These are phyloP conservation scores for Stegophylla sp. DNA, from an alignment of 2,888 invertebrate genomes.

Conservation along the genomic window DNA sequence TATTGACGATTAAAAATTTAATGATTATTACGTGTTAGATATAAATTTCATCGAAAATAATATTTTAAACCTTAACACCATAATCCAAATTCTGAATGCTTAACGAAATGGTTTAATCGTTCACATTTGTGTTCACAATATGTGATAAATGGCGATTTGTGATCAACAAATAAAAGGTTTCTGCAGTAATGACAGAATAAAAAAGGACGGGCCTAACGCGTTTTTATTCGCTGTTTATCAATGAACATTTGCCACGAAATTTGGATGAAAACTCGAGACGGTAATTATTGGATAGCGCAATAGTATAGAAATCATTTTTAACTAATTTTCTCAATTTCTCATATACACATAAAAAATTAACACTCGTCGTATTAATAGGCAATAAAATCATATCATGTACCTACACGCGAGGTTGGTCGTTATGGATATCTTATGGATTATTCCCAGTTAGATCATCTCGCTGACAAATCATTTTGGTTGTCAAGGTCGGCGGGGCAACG, in stretches of 20 bases:
- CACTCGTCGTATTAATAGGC: background rate
- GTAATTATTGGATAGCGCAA: too few species aligned
- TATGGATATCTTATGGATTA: slow-evolving; percentile 3
- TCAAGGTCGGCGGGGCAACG: slow-evolving; percentile 23
- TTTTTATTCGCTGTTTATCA: background rate
- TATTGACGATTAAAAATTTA: too few species aligned
- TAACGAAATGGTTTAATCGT: too few species aligned
- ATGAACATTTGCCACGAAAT: background rate
- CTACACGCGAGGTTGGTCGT: background rate
- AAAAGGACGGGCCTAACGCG: background rate
- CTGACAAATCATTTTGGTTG: slow-evolving; percentile 44
- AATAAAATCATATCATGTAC: background rate
- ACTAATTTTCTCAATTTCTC: background rate
- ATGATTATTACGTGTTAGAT: too few species aligned
- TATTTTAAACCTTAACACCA: too few species aligned
- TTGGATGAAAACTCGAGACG: too few species aligned
- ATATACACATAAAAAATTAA: too few species aligned
- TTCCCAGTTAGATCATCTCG: background rate
- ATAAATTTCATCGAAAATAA: too few species aligned
- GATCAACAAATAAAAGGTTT: background rate
- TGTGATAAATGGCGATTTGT: background rate
- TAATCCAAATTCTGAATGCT: too few species aligned
- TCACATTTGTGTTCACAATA: background rate
- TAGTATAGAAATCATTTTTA: background rate
- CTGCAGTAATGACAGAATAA: background rate